Evolutionary conservation across 2,888 invertebrate genomes (phyloP).

Genomic region (Melinopterus prodromus): DNA sequence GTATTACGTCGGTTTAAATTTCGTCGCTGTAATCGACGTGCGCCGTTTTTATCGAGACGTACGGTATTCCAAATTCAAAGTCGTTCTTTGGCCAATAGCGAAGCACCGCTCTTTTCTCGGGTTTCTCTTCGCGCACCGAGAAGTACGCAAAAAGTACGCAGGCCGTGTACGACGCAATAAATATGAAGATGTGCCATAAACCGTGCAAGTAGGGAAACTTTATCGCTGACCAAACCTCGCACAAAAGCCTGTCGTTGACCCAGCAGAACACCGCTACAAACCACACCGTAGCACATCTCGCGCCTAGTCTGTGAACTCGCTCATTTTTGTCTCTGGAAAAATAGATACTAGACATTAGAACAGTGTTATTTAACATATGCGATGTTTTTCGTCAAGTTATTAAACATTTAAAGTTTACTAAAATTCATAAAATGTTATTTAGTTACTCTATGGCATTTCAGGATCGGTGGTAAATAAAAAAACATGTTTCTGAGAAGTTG

Average conservation of each 20-base stretch:
- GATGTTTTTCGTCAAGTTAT: too few species aligned
- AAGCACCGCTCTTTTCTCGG: conserved; percentile 73
- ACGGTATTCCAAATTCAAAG: conserved; percentile 81
- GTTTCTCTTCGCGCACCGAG: conserved; percentile 75
- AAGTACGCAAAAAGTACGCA: conserved; percentile 83
- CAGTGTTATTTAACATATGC: neutral
- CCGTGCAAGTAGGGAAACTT: conserved; percentile 86
- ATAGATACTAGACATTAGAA: conserved; percentile 57
- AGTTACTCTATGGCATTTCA: too few species aligned
- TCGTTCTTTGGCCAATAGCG: conserved; percentile 81
- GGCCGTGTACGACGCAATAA: conserved; percentile 79
- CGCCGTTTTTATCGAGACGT: conserved; percentile 68
- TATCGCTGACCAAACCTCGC: conserved; percentile 79
- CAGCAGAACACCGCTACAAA: conserved; percentile 77
- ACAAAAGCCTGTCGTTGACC: conserved; percentile 81
- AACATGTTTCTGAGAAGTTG: too few species aligned
- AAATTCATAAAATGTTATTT: too few species aligned
- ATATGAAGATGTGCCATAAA: conserved; percentile 84
- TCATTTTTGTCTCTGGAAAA: conserved; percentile 60
- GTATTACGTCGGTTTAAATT: conserved; percentile 6
- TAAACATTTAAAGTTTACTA: too few species aligned
- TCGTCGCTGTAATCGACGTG: conserved; percentile 41
- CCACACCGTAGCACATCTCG: conserved; percentile 75
- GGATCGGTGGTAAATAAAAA: too few species aligned
- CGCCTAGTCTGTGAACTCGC: conserved; percentile 75